Conservation (phyloP, 2,888 invertebrate species). For the Oxycera nigricornis region DNA sequence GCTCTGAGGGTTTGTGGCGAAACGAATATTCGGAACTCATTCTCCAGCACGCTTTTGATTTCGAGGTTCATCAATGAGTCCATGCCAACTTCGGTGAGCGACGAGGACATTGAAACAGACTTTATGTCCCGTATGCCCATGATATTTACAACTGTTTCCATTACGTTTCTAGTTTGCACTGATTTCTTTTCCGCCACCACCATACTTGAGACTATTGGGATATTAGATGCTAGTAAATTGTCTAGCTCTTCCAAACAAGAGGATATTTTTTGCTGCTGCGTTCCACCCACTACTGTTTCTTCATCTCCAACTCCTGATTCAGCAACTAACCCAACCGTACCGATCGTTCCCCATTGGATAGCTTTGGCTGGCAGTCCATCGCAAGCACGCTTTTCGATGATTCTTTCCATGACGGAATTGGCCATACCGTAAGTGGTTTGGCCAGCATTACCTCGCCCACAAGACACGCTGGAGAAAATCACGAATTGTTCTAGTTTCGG, state of each 20-base stretch:
- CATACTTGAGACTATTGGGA: constrained; percentile 78
- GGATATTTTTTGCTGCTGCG: constrained; percentile 83
- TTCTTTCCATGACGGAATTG: constrained; percentile 88
- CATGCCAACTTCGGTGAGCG: constrained; percentile 91
- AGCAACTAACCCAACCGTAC: constrained; percentile 84
- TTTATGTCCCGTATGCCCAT: constrained; percentile 74
- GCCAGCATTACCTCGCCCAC: constrained; percentile 90
- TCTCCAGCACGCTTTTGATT: constrained; percentile 89
- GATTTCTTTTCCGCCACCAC: constrained; percentile 85
- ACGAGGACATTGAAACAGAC: constrained; percentile 72
- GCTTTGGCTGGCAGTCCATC: constrained; percentile 81
- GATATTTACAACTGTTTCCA: constrained; percentile 76
- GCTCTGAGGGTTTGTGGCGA: constrained; percentile 85
- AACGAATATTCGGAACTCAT: constrained; percentile 86
- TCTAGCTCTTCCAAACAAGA: constrained; percentile 81
- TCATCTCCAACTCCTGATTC: constrained; percentile 76
- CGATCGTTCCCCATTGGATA: constrained; percentile 93
- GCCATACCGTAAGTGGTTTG: constrained; percentile 92
- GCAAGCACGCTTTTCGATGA: constrained; percentile 75
- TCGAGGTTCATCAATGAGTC: constrained; percentile 98
- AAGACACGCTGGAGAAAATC: constrained; percentile 89
- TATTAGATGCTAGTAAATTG: constrained; percentile 73
- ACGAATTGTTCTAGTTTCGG: constrained; percentile 76
- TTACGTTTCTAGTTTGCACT: constrained; percentile 69
- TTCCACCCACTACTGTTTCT: constrained; percentile 77